phyloP scores from a whole-genome alignment of 1,140 invertebrate species.

The Musca vetustissima region DNA sequence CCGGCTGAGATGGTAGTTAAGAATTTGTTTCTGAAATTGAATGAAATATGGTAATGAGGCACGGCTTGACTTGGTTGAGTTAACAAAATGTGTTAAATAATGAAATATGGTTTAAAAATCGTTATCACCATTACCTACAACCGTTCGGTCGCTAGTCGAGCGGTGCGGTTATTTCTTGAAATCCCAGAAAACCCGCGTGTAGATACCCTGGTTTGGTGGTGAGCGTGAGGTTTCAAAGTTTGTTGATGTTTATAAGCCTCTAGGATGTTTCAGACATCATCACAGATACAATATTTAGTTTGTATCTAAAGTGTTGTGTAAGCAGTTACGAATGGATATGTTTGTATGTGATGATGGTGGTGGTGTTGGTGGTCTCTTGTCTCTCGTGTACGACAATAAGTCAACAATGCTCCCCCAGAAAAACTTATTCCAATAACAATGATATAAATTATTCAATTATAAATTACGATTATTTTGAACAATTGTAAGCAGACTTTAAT shows the following conservation, averaged over 20 bases:
- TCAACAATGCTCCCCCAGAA: background rate
- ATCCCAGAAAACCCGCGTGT: background rate
- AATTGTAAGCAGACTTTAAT: conserved; percentile 20
- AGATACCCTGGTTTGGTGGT: background rate
- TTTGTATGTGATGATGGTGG: too few relatives aligned
- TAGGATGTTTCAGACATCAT: background rate
- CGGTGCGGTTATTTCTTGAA: background rate
- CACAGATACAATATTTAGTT: too few relatives aligned
- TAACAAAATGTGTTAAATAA: conserved; percentile 14
- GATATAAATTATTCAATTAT: conserved; percentile 23
- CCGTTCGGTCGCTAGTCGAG: background rate
- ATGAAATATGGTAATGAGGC: conserved; percentile 16
- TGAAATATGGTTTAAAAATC: conserved; percentile 13
- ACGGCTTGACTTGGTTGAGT: background rate
- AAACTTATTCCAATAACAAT: conserved; percentile 9
- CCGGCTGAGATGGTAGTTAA: too few relatives aligned
- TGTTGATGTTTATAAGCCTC: too few relatives aligned
- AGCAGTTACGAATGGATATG: background rate
- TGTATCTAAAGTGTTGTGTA: background rate
- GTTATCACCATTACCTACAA: background rate
- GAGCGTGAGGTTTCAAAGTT: background rate
- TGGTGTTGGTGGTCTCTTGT: background rate
- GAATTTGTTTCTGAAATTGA: background rate
- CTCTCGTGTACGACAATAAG: background rate
- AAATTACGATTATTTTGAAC: conserved; percentile 19